These are phyloP conservation scores for Marasmarcha lunaedactyla DNA, from an alignment of 2,888 invertebrate genomes.

Conservation along the genomic window DNA sequence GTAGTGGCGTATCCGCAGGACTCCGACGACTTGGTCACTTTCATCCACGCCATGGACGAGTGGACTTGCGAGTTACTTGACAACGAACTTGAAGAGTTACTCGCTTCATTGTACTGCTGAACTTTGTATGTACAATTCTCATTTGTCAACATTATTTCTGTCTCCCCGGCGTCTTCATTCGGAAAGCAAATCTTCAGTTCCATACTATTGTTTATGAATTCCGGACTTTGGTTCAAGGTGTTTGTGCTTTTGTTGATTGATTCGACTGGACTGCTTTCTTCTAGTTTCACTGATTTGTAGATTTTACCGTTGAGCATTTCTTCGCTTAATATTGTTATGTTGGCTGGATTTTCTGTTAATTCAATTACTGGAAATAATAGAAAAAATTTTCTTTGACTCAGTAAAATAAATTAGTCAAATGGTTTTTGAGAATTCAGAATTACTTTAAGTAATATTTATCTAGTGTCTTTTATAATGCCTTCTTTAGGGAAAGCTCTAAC, in stretches of 20 bases:
- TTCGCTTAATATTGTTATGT: conserved; percentile 59
- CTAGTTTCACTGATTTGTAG: conserved; percentile 43
- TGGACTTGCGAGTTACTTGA: conserved; percentile 44
- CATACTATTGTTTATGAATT: conserved; percentile 20
- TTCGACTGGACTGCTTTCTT: conserved; percentile 24
- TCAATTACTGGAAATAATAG: conserved; percentile 70
- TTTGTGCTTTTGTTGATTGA: conserved; percentile 19
- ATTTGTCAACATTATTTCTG: conserved; percentile 45
- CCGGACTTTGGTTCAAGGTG: not conserved
- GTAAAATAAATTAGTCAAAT: too few species aligned
- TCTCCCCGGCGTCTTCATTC: conserved; percentile 38
- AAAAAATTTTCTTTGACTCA: too few species aligned
- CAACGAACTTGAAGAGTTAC: conserved; percentile 40
- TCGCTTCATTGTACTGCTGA: conserved; percentile 36
- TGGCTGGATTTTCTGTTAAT: conserved; percentile 65
- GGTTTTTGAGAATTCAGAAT: too few species aligned
- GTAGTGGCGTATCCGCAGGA: conserved; percentile 60
- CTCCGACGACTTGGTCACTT: conserved; percentile 57
- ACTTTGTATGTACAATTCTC: conserved; percentile 53
- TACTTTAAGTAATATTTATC: too few species aligned
- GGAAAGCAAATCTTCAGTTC: conserved; percentile 52
- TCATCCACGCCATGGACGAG: conserved; percentile 61
- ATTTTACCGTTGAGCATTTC: conserved; percentile 72
- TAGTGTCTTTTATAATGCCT: too few species aligned
- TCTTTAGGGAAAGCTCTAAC: too few species aligned